These are phyloP conservation scores for Atethmia centrago DNA, from an alignment of 2,888 invertebrate species.

Conservation along the genomic window DNA sequence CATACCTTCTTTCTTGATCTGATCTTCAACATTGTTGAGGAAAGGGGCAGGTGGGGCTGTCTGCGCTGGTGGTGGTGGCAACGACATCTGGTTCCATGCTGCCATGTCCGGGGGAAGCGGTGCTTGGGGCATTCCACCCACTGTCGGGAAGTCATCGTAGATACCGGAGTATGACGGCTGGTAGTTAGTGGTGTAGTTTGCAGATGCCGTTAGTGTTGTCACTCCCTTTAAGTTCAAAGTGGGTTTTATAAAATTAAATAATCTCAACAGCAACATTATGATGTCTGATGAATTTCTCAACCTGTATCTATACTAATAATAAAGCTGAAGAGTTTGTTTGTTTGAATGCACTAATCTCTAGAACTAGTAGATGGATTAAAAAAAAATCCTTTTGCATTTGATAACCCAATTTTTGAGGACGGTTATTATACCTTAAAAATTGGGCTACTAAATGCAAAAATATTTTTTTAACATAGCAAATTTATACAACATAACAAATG, in stretches of 20 bases:
- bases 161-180: conserved; percentile 80
- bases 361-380: no score
- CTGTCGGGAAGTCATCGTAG: conserved; percentile 84
- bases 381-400: no score
- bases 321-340: no score
- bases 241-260: background rate
- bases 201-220: conserved; percentile 34
- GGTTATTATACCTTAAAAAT: no score
- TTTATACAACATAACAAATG: background rate
- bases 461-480: no score
- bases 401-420: no score
- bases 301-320: no score
- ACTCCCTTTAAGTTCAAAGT: conserved; percentile 60
- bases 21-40: conserved; percentile 84
- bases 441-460: no score
- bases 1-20: conserved; percentile 89
- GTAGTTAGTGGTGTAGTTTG: conserved; percentile 74
- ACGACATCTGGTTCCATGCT: conserved; percentile 85
- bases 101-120: conserved; percentile 77
- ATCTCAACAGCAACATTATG: background rate
- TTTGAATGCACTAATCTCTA: no score
- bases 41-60: conserved; percentile 71
- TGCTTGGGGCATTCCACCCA: conserved; percentile 66
- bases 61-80: conserved; percentile 79
- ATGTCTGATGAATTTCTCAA: no score